Conservation (phyloP, 2,888 invertebrate species). For the Platycnemis pennipes region DNA sequence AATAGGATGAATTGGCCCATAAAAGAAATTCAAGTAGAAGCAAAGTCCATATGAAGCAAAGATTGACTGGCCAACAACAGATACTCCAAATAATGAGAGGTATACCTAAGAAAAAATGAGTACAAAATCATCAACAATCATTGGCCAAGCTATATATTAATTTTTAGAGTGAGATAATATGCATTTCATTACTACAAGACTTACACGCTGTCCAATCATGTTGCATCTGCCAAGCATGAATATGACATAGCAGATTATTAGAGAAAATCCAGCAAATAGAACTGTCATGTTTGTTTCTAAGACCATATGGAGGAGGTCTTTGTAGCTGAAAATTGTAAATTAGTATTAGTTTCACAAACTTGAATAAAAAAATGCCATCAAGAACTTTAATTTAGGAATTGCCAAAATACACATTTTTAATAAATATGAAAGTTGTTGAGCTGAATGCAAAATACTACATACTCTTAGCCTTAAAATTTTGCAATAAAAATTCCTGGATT, state of each 20-base stretch:
- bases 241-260: slow-evolving; percentile 77
- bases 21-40: slow-evolving; percentile 77
- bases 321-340: slow-evolving; percentile 73
- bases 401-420: not conserved
- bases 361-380: not conserved
- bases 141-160: not conserved
- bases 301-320: slow-evolving; percentile 76
- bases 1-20: slow-evolving; percentile 78
- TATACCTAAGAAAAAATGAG: slow-evolving; percentile 71
- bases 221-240: slow-evolving; percentile 78
- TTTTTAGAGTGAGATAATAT: not conserved
- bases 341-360: not conserved
- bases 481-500: no score
- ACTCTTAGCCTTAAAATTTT: no score
- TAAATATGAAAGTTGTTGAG: not conserved
- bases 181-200: slow-evolving; percentile 1
- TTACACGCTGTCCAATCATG: slow-evolving; percentile 77
- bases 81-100: slow-evolving; percentile 76
- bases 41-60: slow-evolving; percentile 78
- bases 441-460: not conserved
- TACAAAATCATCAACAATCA: slow-evolving; percentile 54
- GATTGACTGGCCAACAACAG: slow-evolving; percentile 77
- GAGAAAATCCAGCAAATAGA: slow-evolving; percentile 77
- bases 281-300: slow-evolving; percentile 77
- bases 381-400: not conserved